Evolutionary conservation across 2,888 invertebrate species (phyloP), one percentile per base, ranked within the genome.

Genomic region (Eupithecia centaureata): DNA sequence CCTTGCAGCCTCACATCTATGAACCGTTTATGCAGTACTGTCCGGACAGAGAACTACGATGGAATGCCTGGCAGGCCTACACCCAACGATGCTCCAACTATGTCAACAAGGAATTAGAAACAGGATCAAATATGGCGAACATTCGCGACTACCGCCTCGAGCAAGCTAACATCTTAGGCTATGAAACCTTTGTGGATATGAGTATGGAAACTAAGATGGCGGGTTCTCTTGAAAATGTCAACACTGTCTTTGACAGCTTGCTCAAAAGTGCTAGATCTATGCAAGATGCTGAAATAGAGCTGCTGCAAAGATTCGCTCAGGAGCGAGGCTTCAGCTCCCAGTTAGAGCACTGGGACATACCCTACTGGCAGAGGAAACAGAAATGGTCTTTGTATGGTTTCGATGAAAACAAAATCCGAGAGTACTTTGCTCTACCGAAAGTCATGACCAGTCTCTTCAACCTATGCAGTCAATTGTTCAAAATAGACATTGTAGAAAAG

Each of bases 151-250:
- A 95, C 47, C 94, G 97, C 74, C 89, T 90, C 54, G 95, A 96
- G 47, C 95, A 97, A 80, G 98, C 98, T 0, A 93, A 95, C 73
- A 79, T 96, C 15, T 88, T 98, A 12, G 98, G 98, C 0, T 99
- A 95, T 84, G 94, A 96, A 71, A 95, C 94, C 63, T 98, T 93
- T 87, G 96, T 95, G 0, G 96, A 98, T 47, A 96, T 98, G 96
- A 97, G 97, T 42, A 97, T 99, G 97, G 96, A 97, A 90, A 98
- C 98, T 0, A 98, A 98, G 94, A 95, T 99, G 98, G 97, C 98
- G 8, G 97, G 96, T 10, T 96, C 94, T 73, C 88, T 97, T 15
- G 95, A 96, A 62, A 96, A 96, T 85, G 95, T 98, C 0, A 93
- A 96, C 73, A 94, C 94, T 69, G 94, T 96, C 70, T 92, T 99